A percentile compares a stretch with the other conserved stretches of the same genome.
These are phyloP conservation scores for Chromobotia macracanthus DNA, from an alignment of 2,797 vertebrate species.

Conservation along the genomic window DNA sequence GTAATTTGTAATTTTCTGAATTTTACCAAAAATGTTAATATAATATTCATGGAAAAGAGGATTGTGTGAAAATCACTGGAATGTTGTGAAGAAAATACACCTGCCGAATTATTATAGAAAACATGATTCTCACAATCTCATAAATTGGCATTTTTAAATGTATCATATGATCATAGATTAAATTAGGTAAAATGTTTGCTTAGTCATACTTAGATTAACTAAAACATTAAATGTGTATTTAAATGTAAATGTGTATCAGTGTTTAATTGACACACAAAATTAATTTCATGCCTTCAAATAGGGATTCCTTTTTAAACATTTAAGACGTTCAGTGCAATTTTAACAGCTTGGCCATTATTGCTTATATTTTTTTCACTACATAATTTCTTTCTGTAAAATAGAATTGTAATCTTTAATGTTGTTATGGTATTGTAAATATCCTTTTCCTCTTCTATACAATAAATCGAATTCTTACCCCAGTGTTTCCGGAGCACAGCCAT, in stretches of 20 bases:
- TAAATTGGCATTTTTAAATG: neutral
- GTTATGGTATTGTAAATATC: too few relatives aligned
- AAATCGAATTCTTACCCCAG: neutral
- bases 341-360: too few relatives aligned
- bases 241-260: too few relatives aligned
- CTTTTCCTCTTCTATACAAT: neutral
- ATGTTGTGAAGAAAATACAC: neutral
- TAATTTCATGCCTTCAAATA: neutral
- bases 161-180: too few relatives aligned
- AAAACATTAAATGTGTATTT: neutral
- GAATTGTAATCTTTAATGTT: slow-evolving; percentile 5
- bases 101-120: neutral
- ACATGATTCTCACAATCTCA: neutral
- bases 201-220: neutral
- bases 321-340: neutral
- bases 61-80: neutral
- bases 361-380: too few relatives aligned
- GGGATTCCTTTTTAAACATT: neutral
- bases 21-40: neutral
- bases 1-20: neutral
- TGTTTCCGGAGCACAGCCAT: neutral
- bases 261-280: too few relatives aligned
- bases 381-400: neutral
- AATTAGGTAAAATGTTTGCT: too few relatives aligned
- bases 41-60: neutral